A percentile compares a stretch with the other conserved stretches of the same genome.
Conservation (phyloP, 1,140 invertebrate genomes). For the Nasonia giraulti region DNA sequence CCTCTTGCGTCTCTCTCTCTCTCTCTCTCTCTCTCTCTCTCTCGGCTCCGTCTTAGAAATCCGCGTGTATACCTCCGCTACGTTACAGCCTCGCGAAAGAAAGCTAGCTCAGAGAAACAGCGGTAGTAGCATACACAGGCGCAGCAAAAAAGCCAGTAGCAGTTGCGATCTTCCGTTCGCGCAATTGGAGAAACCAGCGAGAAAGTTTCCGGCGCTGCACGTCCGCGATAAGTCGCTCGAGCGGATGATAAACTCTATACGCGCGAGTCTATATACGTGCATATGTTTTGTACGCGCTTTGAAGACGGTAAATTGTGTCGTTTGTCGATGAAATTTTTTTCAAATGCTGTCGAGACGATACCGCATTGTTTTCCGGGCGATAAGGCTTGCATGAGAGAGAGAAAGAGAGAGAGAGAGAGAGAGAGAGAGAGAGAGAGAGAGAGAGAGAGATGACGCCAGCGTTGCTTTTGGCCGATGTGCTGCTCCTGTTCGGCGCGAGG, state of each 20-base stretch:
- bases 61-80: background rate
- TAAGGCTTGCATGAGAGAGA: too few relatives aligned
- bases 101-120: slow-evolving; percentile 21
- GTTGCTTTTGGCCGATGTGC: too few relatives aligned
- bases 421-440: too few relatives aligned
- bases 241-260: background rate
- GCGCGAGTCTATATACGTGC: background rate
- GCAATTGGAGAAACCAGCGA: slow-evolving; percentile 40
- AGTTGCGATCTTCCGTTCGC: slow-evolving; percentile 27
- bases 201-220: slow-evolving; percentile 41
- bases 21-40: too few relatives aligned
- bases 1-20: too few relatives aligned
- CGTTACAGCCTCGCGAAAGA: background rate
- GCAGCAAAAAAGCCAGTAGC: background rate
- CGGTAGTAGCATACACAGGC: background rate
- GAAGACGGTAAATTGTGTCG: background rate
- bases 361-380: background rate
- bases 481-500: too few relatives aligned
- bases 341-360: background rate
- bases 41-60: background rate
- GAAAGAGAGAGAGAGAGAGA: too few relatives aligned
- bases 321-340: background rate
- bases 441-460: too few relatives aligned
- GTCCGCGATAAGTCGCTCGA: slow-evolving; percentile 20
- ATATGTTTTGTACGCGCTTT: background rate